These are phyloP conservation scores for Eurystomus gularis DNA, from an alignment of 2,113 vertebrate species.

Conservation along the genomic window DNA sequence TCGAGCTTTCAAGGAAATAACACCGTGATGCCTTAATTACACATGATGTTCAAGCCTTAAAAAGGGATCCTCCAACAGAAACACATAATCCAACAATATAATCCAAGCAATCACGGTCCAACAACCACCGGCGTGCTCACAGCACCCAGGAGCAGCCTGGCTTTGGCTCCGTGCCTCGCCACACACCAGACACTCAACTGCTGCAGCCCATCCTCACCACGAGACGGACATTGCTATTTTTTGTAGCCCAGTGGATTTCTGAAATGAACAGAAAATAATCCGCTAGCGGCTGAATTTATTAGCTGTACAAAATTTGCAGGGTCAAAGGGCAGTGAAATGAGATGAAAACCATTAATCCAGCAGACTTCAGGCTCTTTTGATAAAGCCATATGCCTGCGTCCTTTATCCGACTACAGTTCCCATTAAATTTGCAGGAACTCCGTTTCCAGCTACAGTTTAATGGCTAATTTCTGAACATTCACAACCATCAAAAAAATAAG, in stretches of 20 bases:
- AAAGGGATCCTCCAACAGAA: not conserved
- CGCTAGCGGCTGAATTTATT: not conserved
- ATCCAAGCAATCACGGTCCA: not conserved
- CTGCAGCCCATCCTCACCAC: not conserved
- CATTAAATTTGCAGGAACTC: not conserved
- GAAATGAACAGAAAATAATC: not conserved
- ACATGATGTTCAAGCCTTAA: not conserved
- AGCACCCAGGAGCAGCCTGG: not conserved
- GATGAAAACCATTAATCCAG: not conserved
- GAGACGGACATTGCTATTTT: not conserved
- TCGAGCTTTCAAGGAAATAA: not conserved
- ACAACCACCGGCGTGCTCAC: too few relatives aligned
- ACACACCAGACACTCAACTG: not conserved
- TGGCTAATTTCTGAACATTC: not conserved
- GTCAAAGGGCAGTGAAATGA: not conserved
- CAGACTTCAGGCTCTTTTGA: not conserved
- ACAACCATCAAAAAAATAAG: not conserved
- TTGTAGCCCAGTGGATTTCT: not conserved
- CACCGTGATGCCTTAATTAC: not conserved
- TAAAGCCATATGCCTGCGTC: not conserved
- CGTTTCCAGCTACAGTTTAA: not conserved
- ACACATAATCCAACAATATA: not conserved
- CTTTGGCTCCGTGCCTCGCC: not conserved
- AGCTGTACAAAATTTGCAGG: not conserved
- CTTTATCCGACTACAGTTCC: not conserved